Evolutionary conservation across 2,888 invertebrate species (phyloP).

Genomic region (Petrolisthes manimaculis): DNA sequence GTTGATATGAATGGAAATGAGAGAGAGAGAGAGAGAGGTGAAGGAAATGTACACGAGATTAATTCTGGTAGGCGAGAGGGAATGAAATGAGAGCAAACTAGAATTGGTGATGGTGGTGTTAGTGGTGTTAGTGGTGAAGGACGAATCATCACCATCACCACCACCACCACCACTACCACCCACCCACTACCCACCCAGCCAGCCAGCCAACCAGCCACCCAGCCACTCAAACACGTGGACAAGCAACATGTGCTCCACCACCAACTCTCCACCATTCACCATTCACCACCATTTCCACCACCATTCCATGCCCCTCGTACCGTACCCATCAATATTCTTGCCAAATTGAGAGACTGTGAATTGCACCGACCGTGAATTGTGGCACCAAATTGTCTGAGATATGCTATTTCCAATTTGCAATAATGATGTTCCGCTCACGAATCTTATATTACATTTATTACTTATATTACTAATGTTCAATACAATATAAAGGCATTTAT

Average conservation of each 20-base stretch:
- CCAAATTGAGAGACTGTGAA: too few relatives aligned
- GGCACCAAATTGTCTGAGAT: slow-evolving; percentile 6
- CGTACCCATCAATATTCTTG: not conserved
- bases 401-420: not conserved
- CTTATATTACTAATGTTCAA: too few relatives aligned
- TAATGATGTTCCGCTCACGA: not conserved
- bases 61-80: not conserved
- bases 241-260: not conserved
- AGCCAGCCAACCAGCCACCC: not conserved
- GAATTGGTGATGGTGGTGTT: not conserved
- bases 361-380: not conserved
- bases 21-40: not conserved
- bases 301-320: not conserved
- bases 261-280: not conserved
- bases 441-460: too few relatives aligned
- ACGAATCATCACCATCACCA: slow-evolving; percentile 12
- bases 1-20: not conserved
- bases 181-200: not conserved
- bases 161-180: not conserved
- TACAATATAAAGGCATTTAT: too few relatives aligned
- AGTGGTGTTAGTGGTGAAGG: not conserved
- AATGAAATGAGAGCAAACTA: not conserved
- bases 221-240: not conserved
- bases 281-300: not conserved
- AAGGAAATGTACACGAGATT: not conserved